Evolutionary conservation across 2,113 vertebrate genomes (phyloP).

Genomic region (Sinocyclocheilus grahami): DNA sequence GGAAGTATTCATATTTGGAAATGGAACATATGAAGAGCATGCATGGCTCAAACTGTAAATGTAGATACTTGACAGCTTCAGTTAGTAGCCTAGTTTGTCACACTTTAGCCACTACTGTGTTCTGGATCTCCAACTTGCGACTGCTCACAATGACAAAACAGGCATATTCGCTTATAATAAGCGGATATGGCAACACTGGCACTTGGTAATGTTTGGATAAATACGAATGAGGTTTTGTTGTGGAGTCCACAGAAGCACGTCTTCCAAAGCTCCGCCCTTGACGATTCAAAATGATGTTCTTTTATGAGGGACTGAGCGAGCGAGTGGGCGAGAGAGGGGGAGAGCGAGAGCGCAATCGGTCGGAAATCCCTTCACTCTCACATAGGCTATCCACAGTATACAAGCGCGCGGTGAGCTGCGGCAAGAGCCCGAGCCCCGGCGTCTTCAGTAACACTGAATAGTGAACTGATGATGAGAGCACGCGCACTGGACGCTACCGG

Average conservation of each 20-base stretch:
- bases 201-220: neutral
- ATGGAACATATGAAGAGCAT: no score
- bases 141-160: neutral
- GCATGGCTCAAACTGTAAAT: neutral
- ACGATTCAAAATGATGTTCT: conserved; percentile 30
- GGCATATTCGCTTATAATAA: neutral
- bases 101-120: neutral
- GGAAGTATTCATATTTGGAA: neutral
- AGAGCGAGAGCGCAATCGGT: conserved; percentile 31
- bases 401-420: conserved; percentile 35
- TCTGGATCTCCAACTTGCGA: neutral
- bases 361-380: conserved; percentile 41
- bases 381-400: conserved; percentile 36
- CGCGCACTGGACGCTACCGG: conserved; percentile 21
- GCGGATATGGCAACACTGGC: conserved; percentile 3
- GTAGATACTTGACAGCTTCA: neutral
- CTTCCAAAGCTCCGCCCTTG: conserved; percentile 5
- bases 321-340: conserved; percentile 32
- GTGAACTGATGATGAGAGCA: conserved; percentile 31
- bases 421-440: neutral
- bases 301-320: conserved; percentile 11
- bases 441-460: neutral
- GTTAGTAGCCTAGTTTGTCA: neutral
- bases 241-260: conserved; percentile 14
- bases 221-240: conserved; percentile 24